phyloP scores from a whole-genome alignment of 2,113 vertebrate genomes.

The Eulemur rufifrons region DNA sequence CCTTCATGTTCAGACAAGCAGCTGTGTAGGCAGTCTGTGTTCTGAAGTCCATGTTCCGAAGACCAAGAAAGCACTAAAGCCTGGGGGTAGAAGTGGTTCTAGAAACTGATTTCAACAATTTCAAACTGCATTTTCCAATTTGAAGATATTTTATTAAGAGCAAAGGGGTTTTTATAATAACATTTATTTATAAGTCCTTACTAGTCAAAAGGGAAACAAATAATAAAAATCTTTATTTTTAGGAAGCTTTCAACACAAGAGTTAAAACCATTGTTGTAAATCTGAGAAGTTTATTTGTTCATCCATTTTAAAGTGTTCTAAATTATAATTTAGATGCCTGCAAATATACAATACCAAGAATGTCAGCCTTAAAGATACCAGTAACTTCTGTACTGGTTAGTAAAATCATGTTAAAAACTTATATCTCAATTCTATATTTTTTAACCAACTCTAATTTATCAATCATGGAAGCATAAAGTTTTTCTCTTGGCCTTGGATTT shows the following conservation, averaged over 20 bases:
- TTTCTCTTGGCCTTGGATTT: not conserved
- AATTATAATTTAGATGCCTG: not conserved
- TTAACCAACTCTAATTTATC: not conserved
- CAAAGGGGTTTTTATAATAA: not conserved
- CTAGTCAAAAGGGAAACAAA: conserved; percentile 47
- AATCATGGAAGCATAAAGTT: not conserved
- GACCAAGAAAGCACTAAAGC: not conserved
- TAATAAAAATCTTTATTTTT: conserved; percentile 5
- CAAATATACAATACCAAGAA: not conserved
- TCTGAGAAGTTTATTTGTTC: not conserved
- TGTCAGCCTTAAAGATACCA: not conserved
- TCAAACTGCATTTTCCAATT: not conserved
- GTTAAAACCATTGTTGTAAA: not conserved
- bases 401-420: not conserved
- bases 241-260: not conserved
- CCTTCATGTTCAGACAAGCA: not conserved
- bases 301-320: not conserved
- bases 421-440: not conserved
- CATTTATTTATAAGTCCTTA: not conserved
- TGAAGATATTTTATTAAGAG: not conserved
- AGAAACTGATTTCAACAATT: not conserved
- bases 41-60: not conserved
- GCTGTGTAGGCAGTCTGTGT: not conserved
- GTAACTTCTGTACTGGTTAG: not conserved
- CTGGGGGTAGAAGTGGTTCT: not conserved